Conservation (phyloP, 2,797 vertebrate genomes). For the Liasis olivaceus region DNA sequence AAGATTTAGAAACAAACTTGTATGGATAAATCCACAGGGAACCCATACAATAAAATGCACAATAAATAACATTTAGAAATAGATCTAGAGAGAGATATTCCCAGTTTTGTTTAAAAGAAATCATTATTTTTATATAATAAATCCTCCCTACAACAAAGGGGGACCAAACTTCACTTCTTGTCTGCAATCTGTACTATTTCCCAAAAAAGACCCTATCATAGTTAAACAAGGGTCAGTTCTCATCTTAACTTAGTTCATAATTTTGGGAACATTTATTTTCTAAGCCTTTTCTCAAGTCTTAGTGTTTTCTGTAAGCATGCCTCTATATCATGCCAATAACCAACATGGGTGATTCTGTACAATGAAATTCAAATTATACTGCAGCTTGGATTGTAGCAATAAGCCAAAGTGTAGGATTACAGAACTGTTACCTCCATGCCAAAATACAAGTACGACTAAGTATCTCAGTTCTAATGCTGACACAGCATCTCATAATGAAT, state of each 20-base stretch:
- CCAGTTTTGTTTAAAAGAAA: neutral
- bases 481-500: no score
- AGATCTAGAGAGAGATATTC: neutral
- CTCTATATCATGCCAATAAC: neutral
- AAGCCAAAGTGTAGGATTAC: neutral
- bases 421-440: neutral
- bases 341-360: neutral
- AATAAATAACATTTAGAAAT: neutral
- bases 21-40: neutral
- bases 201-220: neutral
- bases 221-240: neutral
- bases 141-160: neutral
- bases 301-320: neutral
- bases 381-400: neutral
- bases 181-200: neutral
- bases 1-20: neutral
- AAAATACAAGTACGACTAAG: no score
- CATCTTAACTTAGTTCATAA: neutral
- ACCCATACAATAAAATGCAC: neutral
- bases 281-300: neutral
- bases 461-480: no score
- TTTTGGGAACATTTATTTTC: no score
- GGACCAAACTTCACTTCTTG: neutral
- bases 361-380: neutral
- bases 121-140: neutral